These are phyloP conservation scores for Trachelus iudaicus DNA, from an alignment of 2,888 invertebrate genomes.

Conservation along the genomic window DNA sequence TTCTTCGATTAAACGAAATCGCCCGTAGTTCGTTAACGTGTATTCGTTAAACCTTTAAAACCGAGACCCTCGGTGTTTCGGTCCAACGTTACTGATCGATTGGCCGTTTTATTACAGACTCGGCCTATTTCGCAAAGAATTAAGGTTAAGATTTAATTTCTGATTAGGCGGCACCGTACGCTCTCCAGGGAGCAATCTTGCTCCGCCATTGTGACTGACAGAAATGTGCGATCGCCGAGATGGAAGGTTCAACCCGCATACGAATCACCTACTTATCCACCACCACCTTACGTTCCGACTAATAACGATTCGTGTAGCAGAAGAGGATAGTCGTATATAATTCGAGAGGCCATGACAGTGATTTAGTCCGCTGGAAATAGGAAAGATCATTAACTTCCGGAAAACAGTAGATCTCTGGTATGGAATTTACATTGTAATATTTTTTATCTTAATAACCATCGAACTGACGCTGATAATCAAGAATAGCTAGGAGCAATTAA, in stretches of 20 bases:
- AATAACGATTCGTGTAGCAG: slow-evolving; percentile 40
- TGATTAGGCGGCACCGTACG: slow-evolving; percentile 55
- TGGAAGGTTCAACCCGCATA: slow-evolving; percentile 61
- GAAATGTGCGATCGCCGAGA: slow-evolving; percentile 59
- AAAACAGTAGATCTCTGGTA: background rate
- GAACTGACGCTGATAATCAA: too few relatives aligned
- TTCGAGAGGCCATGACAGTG: background rate
- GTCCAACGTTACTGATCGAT: background rate
- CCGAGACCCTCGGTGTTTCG: too few relatives aligned
- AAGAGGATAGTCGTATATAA: background rate
- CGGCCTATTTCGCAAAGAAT: slow-evolving; percentile 38
- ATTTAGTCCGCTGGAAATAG: background rate
- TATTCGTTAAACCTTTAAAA: too few relatives aligned
- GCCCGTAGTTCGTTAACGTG: too few relatives aligned
- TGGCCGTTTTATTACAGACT: background rate
- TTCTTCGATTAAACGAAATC: slow-evolving; percentile 13
- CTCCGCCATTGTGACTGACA: slow-evolving; percentile 62
- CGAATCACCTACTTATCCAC: slow-evolving; percentile 60
- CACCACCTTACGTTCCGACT: slow-evolving; percentile 49
- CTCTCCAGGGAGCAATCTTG: slow-evolving; percentile 54
- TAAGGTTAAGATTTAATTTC: slow-evolving; percentile 64
- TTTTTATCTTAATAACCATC: too few relatives aligned
- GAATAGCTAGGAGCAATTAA: too few relatives aligned
- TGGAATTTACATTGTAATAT: too few relatives aligned
- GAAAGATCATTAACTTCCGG: background rate